Conservation (phyloP, 2,797 vertebrate species). For the Nyctalus aviator region DNA sequence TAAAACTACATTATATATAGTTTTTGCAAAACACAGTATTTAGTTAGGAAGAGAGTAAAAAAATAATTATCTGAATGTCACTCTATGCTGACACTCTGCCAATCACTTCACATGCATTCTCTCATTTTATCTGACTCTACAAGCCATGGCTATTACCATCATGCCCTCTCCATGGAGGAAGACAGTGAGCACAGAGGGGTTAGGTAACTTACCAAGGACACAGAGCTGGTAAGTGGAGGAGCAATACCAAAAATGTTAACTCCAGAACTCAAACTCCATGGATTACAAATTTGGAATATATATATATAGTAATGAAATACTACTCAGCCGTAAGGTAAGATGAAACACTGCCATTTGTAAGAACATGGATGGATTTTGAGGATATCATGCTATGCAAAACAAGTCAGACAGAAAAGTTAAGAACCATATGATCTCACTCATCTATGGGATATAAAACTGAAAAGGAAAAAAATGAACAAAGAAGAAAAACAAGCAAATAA, state of each 20-base stretch:
- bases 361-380: not conserved
- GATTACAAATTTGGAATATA: not conserved
- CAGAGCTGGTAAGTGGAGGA: not conserved
- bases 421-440: not conserved
- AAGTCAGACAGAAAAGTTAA: not conserved
- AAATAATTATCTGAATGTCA: not conserved
- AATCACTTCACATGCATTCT: not conserved
- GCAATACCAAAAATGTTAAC: not conserved
- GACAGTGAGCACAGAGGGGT: not conserved
- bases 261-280: not conserved
- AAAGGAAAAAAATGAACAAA: not conserved
- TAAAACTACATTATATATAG: too few species aligned
- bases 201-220: not conserved
- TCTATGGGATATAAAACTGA: not conserved
- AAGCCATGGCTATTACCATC: not conserved
- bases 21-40: not conserved
- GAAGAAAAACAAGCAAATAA: not conserved
- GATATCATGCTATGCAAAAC: not conserved
- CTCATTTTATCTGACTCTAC: not conserved
- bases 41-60: conserved; percentile 12
- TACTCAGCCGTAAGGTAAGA: not conserved
- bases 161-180: not conserved
- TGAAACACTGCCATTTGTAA: not conserved
- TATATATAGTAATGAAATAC: too few species aligned
- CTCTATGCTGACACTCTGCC: not conserved